Conservation (phyloP, 2,888 invertebrate species). For the Nephrotoma guestfalica region DNA sequence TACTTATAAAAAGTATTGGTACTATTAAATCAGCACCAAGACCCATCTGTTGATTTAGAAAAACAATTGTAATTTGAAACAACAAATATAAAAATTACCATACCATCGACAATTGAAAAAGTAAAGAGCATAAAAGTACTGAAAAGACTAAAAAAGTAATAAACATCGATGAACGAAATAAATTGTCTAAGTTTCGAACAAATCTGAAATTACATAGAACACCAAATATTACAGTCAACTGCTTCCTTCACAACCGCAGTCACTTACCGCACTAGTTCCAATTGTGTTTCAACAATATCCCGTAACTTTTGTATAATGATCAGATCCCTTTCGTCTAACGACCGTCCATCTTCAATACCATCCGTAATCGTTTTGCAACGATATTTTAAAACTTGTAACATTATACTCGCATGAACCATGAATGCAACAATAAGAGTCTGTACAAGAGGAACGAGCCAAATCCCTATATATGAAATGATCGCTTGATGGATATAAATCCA, state of each 20-base stretch:
- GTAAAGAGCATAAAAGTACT: conserved; percentile 5
- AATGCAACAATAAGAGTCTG: neutral
- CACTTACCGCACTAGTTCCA: neutral
- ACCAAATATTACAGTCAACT: neutral
- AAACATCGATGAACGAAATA: conserved; percentile 7
- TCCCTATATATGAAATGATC: neutral
- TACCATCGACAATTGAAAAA: conserved; percentile 7
- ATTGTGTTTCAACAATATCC: neutral
- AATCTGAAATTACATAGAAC: neutral
- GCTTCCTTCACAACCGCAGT: too few species aligned
- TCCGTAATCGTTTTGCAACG: neutral
- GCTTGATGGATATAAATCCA: neutral
- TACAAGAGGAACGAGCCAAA: neutral
- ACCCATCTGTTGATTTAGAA: neutral
- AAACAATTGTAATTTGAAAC: too few species aligned
- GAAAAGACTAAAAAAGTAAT: conserved; percentile 8
- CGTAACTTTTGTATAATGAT: neutral
- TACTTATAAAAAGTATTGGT: conserved; percentile 1
- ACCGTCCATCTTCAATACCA: neutral
- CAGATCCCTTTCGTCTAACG: neutral
- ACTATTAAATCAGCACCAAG: neutral
- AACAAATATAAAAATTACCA: neutral
- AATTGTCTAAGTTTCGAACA: neutral
- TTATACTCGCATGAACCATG: neutral
- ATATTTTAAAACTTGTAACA: neutral